Base-by-base conservation (phyloP, 1,140 invertebrate genomes). In the Anadara kagoshimensis region DNA sequence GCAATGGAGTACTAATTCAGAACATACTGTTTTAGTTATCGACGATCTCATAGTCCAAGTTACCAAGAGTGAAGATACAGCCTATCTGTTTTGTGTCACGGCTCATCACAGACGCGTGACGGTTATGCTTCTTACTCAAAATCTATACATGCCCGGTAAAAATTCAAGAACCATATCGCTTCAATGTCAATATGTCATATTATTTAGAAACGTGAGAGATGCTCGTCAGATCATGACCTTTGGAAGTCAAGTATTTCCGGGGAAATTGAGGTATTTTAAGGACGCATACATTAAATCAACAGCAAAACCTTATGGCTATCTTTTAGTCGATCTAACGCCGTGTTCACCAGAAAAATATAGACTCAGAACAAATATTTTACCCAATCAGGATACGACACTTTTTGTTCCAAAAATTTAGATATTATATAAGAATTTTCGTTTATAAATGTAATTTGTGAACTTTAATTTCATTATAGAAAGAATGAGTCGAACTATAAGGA, bases 241-340 rank as follows among this genome's bases (percentile, higher is more conserved):
- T 43, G 77, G 58, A n/a, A 70, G 53, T 61, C 77, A 78, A 51
- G 66, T 78, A 47, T 75, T 78, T 49, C 68, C 72, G 18, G 73
- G 73, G 10, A 63, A 67, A 57, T 58, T 45, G 1, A 58, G 58
- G 41, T 78, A 70, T 75, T 78, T 73, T 47, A 75, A 72, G 64
- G 72, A 78, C 36, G 64, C 62, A 10, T 78, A 69, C 56, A 51
- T 53, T 16, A 78, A 75, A 59, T 63, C 72, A 20, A 69, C 57
- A 43, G 18, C 45, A 36, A 44, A 66, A 12, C 58, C 59, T 41
- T 78, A 75, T 70, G 57, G 63, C 24, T 78, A 75, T 43, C n/a
- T 78, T 53, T 54, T 78, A 3, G 53, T 78, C 36, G 76, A 78
- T 58, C 49, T 78, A 22, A 63, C 59, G 3, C 43, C 56, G 18